Percentiles rank a stretch among this genome's conserved stretches.
Conservation (phyloP, 2,113 vertebrate genomes). For the Craseonycteris thonglongyai region DNA sequence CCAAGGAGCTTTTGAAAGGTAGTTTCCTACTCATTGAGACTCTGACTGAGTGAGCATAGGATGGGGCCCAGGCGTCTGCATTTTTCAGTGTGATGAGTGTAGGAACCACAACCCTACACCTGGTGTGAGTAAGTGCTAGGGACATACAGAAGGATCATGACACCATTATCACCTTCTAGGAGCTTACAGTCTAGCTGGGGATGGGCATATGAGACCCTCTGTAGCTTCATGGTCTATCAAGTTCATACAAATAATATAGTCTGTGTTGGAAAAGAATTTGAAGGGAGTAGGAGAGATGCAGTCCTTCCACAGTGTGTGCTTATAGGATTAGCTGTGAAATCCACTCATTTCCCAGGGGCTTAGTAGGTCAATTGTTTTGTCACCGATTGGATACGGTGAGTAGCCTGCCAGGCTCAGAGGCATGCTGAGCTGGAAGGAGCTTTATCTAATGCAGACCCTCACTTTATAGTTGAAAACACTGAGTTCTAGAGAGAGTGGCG, state of each 20-base stretch:
- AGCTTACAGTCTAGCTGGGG: neutral
- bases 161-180: neutral
- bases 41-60: neutral
- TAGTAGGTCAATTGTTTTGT: neutral
- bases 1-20: neutral
- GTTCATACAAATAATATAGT: neutral
- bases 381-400: neutral
- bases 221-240: too few species aligned
- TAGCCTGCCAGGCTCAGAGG: neutral
- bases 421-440: neutral
- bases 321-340: neutral
- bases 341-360: neutral
- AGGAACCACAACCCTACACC: neutral
- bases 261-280: neutral
- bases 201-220: accelerated
- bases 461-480: neutral
- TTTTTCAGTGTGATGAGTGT: neutral
- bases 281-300: accelerated
- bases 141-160: neutral
- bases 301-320: neutral
- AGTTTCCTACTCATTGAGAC: neutral
- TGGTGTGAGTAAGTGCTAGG: neutral
- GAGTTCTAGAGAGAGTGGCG: neutral
- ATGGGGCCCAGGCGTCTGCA: too few species aligned
- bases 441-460: neutral